Evolutionary conservation across 2,888 invertebrate species (phyloP), one percentile per base, ranked within the genome.

Genomic region (Caenorhabditis becei): DNA sequence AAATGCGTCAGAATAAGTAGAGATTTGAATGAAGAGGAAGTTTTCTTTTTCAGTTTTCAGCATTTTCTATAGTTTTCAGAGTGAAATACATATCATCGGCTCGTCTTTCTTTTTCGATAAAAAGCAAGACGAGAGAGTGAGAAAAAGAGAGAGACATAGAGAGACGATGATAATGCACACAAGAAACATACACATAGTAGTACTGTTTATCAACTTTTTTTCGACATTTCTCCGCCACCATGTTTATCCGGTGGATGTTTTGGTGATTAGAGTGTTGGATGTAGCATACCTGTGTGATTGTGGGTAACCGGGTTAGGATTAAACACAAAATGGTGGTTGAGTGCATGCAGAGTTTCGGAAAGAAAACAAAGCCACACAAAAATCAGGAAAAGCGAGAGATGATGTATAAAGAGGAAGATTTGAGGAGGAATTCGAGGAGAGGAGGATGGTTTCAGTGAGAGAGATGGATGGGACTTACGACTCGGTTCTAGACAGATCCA

Each of bases 141-240:
- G 59, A 59, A 49, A 47, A 49, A 65, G 65, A 58, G 58, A 35
- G 65, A 65, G 65, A 58, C 44, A 69, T 62, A 63, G 63, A 70
- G 51, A 70, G 20, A 61, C 51, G 59, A 77, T 69, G 53, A 70
- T 56, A 70, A 56, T 70, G 69, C 44, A 70, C 77, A 77, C 77
- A 18, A 70, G 41, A 65, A 66, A 75, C 74, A 75, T 75, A 65
- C 65, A 75, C 71, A 71, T 71, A 71, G 54, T 71, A 71, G 54
- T 62, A 62, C 62, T 71, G 59, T 59, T 70, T 61, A 70, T 37
- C 59, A 51, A 59, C 14, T 28, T 51, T 28, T 67, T 67, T 54
- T 41, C 14, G 14, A 32, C 66, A 61, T 20, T 47, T 47, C 18
- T 47, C 47, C 47, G 47, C 47, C 47, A 47, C 47, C 47, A 47